Conservation (phyloP, 2,888 invertebrate genomes). For the Parnassius smintheus region DNA sequence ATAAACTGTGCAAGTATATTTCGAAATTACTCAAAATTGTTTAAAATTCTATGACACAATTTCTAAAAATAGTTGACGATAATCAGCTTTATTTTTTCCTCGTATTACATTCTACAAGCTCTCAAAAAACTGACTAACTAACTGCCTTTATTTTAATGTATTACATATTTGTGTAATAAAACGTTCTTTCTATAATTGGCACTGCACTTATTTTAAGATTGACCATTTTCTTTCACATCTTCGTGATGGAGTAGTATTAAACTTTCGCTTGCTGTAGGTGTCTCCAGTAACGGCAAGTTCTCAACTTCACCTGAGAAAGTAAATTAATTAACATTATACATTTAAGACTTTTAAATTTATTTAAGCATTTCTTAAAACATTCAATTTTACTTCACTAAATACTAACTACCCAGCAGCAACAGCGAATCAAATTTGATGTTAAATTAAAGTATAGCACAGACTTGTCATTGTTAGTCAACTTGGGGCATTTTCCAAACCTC, state of each 20-base stretch:
- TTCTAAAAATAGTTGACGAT: too few relatives aligned
- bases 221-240: slow-evolving; percentile 46
- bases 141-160: neutral
- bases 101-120: neutral
- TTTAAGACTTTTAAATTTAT: neutral
- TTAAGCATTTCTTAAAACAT: too few relatives aligned
- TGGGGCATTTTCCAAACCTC: too few relatives aligned
- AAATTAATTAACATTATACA: neutral
- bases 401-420: too few relatives aligned
- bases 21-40: too few relatives aligned
- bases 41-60: too few relatives aligned
- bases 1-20: too few relatives aligned
- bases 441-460: too few relatives aligned
- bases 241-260: slow-evolving; percentile 61
- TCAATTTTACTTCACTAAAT: too few relatives aligned
- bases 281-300: slow-evolving; percentile 64
- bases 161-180: neutral
- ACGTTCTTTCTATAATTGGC: neutral
- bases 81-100: neutral
- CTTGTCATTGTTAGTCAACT: too few relatives aligned
- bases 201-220: neutral
- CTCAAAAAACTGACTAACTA: neutral
- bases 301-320: slow-evolving; percentile 64
- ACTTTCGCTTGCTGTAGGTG: slow-evolving; percentile 64
- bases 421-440: too few relatives aligned